These are phyloP conservation scores for Bradypodion ventrale DNA, from an alignment of 2,797 vertebrate species.

Conservation along the genomic window DNA sequence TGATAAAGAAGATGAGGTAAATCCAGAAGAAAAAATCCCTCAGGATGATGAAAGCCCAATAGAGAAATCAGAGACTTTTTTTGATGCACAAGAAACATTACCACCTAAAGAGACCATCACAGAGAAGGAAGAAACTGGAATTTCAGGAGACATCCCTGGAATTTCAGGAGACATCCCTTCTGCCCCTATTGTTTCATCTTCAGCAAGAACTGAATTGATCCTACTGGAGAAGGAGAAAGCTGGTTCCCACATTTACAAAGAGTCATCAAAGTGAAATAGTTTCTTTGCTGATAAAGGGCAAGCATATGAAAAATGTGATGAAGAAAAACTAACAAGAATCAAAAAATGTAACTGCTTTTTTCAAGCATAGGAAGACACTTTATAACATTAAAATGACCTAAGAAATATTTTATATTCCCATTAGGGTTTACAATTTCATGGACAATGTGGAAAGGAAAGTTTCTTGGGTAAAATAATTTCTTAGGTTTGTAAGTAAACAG, in stretches of 20 bases:
- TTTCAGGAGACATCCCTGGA: neutral
- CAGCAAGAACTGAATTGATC: constrained; percentile 80
- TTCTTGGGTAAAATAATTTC: constrained; percentile 36
- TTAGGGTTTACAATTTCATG: constrained; percentile 30
- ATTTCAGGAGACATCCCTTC: constrained; percentile 27
- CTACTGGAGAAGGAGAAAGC: constrained; percentile 68
- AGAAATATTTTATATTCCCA: constrained; percentile 24
- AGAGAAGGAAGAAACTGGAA: constrained; percentile 5
- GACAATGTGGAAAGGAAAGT: neutral
- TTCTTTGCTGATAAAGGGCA: neutral
- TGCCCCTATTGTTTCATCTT: constrained; percentile 75
- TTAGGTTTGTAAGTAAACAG: constrained; percentile 6
- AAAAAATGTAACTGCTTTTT: constrained; percentile 29
- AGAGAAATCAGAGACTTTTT: constrained; percentile 68
- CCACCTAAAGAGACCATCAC: constrained; percentile 60
- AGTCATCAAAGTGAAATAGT: constrained; percentile 47
- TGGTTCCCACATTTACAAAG: constrained; percentile 4
- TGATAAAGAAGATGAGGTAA: constrained; percentile 41
- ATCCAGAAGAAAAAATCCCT: constrained; percentile 48
- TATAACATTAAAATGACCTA: constrained; percentile 4
- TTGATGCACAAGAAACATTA: constrained; percentile 74
- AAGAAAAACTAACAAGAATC: neutral
- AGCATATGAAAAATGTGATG: neutral
- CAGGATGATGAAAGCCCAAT: constrained; percentile 67
- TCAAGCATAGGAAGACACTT: constrained; percentile 33